Evolutionary conservation across 2,888 invertebrate genomes (phyloP).

Genomic region (Metellina segmentata): DNA sequence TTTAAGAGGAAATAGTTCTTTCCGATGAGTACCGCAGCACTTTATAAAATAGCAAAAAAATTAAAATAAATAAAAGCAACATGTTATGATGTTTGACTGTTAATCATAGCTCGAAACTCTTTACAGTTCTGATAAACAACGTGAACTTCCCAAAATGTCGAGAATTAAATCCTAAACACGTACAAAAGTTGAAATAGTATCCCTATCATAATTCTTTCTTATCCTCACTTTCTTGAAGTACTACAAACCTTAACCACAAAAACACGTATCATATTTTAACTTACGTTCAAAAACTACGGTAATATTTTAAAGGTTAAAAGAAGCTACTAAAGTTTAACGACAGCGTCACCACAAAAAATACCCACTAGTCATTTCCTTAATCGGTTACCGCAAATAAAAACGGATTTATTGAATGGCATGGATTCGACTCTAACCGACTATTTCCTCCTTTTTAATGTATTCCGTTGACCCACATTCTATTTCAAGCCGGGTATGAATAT

Average conservation of each 20-base stretch:
- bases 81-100: too few species aligned
- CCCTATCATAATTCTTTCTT: too few species aligned
- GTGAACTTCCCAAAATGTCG: too few species aligned
- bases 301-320: neutral
- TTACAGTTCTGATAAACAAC: too few species aligned
- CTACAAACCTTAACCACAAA: neutral
- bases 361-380: neutral
- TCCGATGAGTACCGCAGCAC: too few species aligned
- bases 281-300: neutral
- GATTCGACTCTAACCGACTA: neutral
- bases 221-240: too few species aligned
- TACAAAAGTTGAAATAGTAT: too few species aligned
- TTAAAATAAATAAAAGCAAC: too few species aligned
- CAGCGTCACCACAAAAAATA: neutral
- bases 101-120: too few species aligned
- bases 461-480: neutral
- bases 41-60: too few species aligned
- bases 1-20: too few species aligned
- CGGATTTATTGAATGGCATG: neutral
- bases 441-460: conserved; percentile 3
- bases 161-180: too few species aligned
- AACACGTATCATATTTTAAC: neutral
- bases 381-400: neutral
- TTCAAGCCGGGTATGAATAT: neutral
- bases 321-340: neutral